A percentile compares a stretch with the other conserved stretches of the same genome.
phyloP scores from a whole-genome alignment of 2,113 vertebrate species.

The Turnix velox region DNA sequence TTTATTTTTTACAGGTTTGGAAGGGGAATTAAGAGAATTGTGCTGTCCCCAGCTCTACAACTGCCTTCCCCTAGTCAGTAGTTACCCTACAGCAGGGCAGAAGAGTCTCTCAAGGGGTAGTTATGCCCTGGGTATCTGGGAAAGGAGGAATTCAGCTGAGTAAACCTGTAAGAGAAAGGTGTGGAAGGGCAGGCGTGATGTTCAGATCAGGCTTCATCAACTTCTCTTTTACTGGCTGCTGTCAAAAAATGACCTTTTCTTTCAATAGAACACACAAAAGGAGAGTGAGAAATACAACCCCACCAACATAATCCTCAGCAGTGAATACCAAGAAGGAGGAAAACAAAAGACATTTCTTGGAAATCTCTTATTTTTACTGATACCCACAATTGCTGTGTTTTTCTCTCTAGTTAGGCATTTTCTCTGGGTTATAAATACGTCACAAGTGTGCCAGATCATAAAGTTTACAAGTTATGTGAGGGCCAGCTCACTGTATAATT shows the following conservation, averaged over 20 bases:
- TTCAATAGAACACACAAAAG: neutral
- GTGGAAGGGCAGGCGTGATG: neutral
- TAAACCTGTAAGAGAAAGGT: neutral
- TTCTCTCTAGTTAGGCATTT: conserved; percentile 7
- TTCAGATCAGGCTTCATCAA: neutral
- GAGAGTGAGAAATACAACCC: neutral
- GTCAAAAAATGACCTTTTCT: neutral
- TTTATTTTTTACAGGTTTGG: no score
- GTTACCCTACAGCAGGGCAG: no score
- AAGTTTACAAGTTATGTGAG: neutral
- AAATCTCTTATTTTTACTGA: conserved; percentile 1
- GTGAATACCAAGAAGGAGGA: neutral
- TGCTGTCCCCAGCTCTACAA: no score
- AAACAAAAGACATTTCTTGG: conserved; percentile 14
- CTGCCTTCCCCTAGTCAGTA: no score
- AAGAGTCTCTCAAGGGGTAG: no score
- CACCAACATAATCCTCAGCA: neutral
- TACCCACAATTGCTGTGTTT: neutral
- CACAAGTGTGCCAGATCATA: neutral
- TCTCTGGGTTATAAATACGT: conserved; percentile 9
- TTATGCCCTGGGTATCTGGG: neutral
- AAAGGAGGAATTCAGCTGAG: neutral
- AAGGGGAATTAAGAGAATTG: no score
- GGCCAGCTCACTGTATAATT: neutral
- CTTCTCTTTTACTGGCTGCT: neutral